Base-by-base conservation (phyloP, 23 tunicate species). In the Ciona savignyi region DNA sequence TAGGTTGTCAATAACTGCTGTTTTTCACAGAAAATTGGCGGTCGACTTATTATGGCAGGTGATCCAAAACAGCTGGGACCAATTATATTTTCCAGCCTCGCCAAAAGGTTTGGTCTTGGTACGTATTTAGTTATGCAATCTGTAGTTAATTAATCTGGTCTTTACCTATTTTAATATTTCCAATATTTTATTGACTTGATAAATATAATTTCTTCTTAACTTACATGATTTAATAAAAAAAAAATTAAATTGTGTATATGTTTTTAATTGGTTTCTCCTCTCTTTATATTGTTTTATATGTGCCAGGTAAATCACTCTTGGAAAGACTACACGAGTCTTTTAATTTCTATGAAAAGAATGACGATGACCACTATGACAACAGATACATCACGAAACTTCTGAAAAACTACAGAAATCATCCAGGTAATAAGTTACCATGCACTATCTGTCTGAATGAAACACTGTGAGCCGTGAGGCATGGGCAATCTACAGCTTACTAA, bases 41-140 rank as follows among this genome's bases (percentile, higher is more conserved):
- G 96, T 4, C 71, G 81, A 6, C 26, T 88, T 27, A 82, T 88
- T 2, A 25, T 88, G 77, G 87, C 96, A 30, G 96, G 96, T 3
- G 96, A 88, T 48, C 96, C 84, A 15, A 63, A 81, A 25, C 96
- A 88, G 35, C 77, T 88, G 0, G 96, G 96, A 19, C 96, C 96
- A 0, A 71, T 88, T 23, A 23, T 88, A 21, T 62, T 65, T 24
- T 88, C 96, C 0, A 19, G 34, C 4, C 25, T 67, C 3, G 87
- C 96, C 21, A 25, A 2, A 26, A 25, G 3, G 3, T 62, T 61
- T 67, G 96, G 87, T 29, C 62, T 81, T 30, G 80, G 87, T 82
- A 27, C 35, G 74, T 65, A n/a, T n/a, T n/a, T n/a, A n/a, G n/a
- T n/a, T n/a, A n/a, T n/a, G n/a, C n/a, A n/a, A n/a, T n/a, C n/a